A percentile compares a stretch with the other conserved stretches of the same genome.
Conservation (phyloP, 2,113 vertebrate genomes). For the Phocoena phocoena region DNA sequence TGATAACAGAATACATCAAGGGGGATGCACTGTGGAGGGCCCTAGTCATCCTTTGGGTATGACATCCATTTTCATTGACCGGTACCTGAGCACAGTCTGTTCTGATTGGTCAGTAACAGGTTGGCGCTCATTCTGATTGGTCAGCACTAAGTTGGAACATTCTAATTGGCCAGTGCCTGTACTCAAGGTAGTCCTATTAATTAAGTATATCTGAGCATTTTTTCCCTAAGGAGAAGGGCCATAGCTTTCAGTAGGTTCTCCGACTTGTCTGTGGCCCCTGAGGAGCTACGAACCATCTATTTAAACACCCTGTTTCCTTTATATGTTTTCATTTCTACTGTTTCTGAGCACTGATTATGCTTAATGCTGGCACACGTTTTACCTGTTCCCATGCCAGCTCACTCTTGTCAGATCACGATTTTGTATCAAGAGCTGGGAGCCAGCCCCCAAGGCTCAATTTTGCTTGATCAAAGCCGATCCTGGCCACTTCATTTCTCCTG, state of each 20-base stretch:
- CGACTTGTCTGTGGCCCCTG: no score
- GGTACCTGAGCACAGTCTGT: no score
- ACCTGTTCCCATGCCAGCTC: neutral
- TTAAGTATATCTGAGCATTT: no score
- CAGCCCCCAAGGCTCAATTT: neutral
- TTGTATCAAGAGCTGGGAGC: neutral
- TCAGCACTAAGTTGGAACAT: no score
- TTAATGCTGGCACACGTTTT: neutral
- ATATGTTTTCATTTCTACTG: neutral
- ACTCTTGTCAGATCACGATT: accelerated
- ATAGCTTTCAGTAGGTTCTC: no score
- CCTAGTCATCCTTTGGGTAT: accelerated
- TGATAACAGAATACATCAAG: neutral
- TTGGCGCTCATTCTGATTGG: no score
- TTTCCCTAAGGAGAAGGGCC: no score
- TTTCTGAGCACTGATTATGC: neutral
- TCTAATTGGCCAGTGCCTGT: no score
- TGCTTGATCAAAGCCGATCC: neutral
- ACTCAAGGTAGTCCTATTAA: no score
- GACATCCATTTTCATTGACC: no score
- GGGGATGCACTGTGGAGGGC: neutral
- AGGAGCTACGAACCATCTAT: no score
- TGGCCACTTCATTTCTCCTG: neutral
- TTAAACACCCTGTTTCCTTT: neutral
- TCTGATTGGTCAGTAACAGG: no score